A percentile compares a stretch with the other conserved stretches of the same genome.
Evolutionary conservation across 2,888 invertebrate species (phyloP).

Genomic region (Meteorus colon): DNA sequence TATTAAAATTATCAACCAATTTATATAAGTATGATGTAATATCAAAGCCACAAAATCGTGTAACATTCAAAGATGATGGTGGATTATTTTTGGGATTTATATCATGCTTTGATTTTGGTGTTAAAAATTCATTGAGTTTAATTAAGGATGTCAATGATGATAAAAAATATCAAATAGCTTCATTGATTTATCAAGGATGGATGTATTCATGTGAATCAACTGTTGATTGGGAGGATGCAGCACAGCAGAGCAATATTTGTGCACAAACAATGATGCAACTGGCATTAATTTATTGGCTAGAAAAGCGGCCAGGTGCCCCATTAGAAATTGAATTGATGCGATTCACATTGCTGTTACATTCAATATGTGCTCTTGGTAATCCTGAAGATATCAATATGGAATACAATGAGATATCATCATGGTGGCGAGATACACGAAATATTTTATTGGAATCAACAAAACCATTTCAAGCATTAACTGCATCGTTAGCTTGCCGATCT

Average conservation of each 20-base stretch:
- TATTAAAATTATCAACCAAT: slow-evolving; percentile 67
- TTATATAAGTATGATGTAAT: slow-evolving; percentile 56
- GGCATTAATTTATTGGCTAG: slow-evolving; percentile 83
- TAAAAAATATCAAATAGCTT: slow-evolving; percentile 72
- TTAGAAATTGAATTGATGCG: slow-evolving; percentile 80
- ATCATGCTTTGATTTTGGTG: slow-evolving; percentile 69
- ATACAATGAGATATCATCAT: slow-evolving; percentile 83
- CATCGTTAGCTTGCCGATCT: slow-evolving; percentile 87
- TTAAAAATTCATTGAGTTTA: slow-evolving; percentile 67
- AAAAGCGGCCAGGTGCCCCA: slow-evolving; percentile 73
- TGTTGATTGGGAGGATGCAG: slow-evolving; percentile 69
- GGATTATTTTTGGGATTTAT: slow-evolving; percentile 68
- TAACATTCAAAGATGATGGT: slow-evolving; percentile 68
- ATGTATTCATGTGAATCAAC: slow-evolving; percentile 69
- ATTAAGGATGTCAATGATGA: slow-evolving; percentile 70
- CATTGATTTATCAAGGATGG: slow-evolving; percentile 71
- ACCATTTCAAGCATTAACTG: slow-evolving; percentile 85
- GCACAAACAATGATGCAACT: slow-evolving; percentile 82
- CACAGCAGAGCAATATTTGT: slow-evolving; percentile 75
- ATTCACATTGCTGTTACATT: slow-evolving; percentile 79
- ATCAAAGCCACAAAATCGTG: slow-evolving; percentile 57
- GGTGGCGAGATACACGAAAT: slow-evolving; percentile 88
- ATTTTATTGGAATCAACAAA: slow-evolving; percentile 83
- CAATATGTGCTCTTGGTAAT: slow-evolving; percentile 79
- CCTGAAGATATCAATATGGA: slow-evolving; percentile 77